phyloP scores from a whole-genome alignment of 2,113 vertebrate species.

The Gopherus flavomarginatus region DNA sequence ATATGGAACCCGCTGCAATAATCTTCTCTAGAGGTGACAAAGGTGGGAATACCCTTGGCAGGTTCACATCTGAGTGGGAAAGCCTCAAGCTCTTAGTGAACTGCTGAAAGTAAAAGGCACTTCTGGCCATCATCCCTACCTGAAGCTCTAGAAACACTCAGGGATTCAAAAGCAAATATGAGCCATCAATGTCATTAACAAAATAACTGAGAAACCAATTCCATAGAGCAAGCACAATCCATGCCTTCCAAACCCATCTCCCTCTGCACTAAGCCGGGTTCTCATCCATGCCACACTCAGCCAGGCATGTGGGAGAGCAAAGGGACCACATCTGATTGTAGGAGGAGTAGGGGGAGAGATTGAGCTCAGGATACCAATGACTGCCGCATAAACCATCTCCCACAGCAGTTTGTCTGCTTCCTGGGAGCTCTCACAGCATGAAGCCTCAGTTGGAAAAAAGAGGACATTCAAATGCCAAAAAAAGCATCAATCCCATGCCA shows the following conservation, averaged over 20 bases:
- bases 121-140: not conserved
- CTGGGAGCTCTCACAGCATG: not conserved
- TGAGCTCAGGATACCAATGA: not conserved
- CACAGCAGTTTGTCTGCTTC: not conserved
- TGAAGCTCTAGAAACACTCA: not conserved
- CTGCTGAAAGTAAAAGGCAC: not conserved
- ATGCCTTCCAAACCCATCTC: not conserved
- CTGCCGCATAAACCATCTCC: not conserved
- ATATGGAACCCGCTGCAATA: not conserved
- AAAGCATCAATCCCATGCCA: accelerated
- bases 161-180: not conserved
- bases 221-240: not conserved
- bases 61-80: not conserved
- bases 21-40: not conserved
- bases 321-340: not conserved
- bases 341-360: too few species aligned
- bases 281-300: not conserved
- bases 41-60: not conserved
- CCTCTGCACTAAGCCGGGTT: not conserved
- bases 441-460: not conserved
- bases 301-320: not conserved
- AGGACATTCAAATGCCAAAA: accelerated
- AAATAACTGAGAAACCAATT: not conserved
- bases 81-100: not conserved
- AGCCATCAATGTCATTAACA: not conserved